Evolutionary conservation across 1,140 invertebrate genomes (phyloP).

Genomic region (Cydia pomonella): DNA sequence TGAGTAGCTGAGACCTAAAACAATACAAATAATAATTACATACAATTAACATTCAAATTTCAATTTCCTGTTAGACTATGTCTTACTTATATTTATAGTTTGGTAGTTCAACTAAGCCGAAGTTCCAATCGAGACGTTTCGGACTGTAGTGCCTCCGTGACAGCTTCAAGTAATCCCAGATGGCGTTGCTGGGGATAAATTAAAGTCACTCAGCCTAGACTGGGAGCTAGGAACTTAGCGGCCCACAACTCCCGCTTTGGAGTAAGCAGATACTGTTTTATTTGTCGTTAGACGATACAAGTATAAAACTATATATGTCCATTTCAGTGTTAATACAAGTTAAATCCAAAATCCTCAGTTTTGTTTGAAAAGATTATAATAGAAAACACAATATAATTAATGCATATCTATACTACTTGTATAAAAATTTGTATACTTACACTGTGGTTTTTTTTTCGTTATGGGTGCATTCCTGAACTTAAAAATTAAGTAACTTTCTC

Average conservation of each 20-base stretch:
- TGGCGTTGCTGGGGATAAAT: slow-evolving; percentile 54
- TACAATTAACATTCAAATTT: not conserved
- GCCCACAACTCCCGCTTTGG: not conserved
- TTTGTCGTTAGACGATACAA: not conserved
- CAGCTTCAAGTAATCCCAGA: slow-evolving; percentile 62
- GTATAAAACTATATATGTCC: too few species aligned
- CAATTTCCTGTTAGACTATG: not conserved
- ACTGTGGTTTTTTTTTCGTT: too few species aligned
- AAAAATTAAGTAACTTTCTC: too few species aligned
- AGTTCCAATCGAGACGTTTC: slow-evolving; percentile 51
- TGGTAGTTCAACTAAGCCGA: slow-evolving; percentile 37
- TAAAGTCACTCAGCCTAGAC: slow-evolving; percentile 59
- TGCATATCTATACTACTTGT: too few species aligned
- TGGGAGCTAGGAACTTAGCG: slow-evolving; percentile 48
- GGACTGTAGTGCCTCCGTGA: slow-evolving; percentile 52
- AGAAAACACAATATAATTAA: too few species aligned
- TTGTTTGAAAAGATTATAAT: too few species aligned
- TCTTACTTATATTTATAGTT: slow-evolving; percentile 44
- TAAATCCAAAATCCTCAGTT: too few species aligned
- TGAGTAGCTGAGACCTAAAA: too few species aligned
- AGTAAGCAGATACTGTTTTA: not conserved
- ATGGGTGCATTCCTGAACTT: too few species aligned
- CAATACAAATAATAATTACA: too few species aligned
- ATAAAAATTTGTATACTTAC: too few species aligned
- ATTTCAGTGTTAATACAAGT: too few species aligned